These are phyloP conservation scores for Rhamnusium bicolor DNA, from an alignment of 2,888 invertebrate species.

Conservation along the genomic window DNA sequence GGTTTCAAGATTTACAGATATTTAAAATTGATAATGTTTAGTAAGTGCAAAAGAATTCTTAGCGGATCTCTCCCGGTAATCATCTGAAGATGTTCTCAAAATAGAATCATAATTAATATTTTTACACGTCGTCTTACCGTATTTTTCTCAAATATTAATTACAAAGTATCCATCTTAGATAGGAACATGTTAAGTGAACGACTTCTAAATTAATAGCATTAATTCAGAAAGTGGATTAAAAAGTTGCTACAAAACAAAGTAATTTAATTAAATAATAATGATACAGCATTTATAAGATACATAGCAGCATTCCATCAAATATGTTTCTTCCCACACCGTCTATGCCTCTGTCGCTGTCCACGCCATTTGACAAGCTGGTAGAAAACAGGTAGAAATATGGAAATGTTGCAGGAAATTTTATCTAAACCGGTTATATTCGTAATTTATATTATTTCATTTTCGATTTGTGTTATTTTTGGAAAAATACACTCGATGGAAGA, in stretches of 20 bases:
- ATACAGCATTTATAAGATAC: constrained; percentile 59
- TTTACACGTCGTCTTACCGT: not conserved
- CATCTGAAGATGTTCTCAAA: too few species aligned
- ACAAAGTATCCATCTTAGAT: constrained; percentile 9
- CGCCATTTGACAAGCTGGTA: not conserved
- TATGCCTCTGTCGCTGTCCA: not conserved
- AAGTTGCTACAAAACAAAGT: constrained; percentile 57
- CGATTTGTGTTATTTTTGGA: constrained; percentile 16
- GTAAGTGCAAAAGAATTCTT: too few species aligned
- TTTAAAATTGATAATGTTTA: too few species aligned
- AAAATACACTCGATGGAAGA: not conserved
- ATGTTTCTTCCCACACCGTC: not conserved
- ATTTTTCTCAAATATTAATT: constrained; percentile 33
- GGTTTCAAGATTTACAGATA: too few species aligned
- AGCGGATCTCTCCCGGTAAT: too few species aligned
- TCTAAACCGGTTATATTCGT: not conserved
- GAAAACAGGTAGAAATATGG: not conserved
- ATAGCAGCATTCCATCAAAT: constrained; percentile 44
- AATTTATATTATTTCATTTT: not conserved
- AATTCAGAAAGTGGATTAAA: constrained; percentile 55
- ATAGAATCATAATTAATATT: not conserved
- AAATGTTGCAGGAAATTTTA: not conserved
- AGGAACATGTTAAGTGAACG: constrained; percentile 37
- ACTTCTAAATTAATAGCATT: constrained; percentile 53
- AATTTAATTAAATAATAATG: constrained; percentile 63